A percentile compares a stretch with the other conserved stretches of the same genome.
These are phyloP conservation scores for Sinopyrophorus schimmeli DNA, from an alignment of 2,888 invertebrate genomes.

Conservation along the genomic window DNA sequence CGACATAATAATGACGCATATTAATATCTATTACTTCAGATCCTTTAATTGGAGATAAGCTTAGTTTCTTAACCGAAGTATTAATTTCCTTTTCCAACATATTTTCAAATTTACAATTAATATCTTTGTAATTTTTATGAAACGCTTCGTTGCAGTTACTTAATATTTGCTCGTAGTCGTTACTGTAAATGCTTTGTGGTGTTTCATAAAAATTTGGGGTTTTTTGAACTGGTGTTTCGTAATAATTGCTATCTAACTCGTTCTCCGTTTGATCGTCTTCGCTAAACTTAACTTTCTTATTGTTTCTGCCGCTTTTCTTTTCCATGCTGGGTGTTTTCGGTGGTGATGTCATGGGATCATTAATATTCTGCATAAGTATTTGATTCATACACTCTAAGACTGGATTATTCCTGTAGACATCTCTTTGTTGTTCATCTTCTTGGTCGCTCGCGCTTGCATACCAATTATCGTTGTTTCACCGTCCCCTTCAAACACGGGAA, in stretches of 20 bases:
- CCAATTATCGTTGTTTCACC: constrained; percentile 69
- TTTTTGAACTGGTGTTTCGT: constrained; percentile 55
- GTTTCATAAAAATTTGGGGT: constrained; percentile 64
- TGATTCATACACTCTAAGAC: constrained; percentile 86
- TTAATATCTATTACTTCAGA: constrained; percentile 58
- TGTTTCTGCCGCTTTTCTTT: constrained; percentile 44
- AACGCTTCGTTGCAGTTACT: constrained; percentile 55
- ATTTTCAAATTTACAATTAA: constrained; percentile 29
- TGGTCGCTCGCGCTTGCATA: constrained; percentile 79
- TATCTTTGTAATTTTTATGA: constrained; percentile 9
- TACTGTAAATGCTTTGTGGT: constrained; percentile 73
- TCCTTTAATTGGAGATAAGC: constrained; percentile 59
- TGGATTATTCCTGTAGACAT: constrained; percentile 78
- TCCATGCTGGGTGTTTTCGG: constrained; percentile 54
- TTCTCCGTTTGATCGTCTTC: constrained; percentile 46
- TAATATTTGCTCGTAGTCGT: constrained; percentile 73
- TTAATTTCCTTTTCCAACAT: constrained; percentile 41
- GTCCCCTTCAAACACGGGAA: constrained; percentile 54
- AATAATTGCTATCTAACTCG: constrained; percentile 47
- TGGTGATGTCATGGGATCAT: constrained; percentile 54
- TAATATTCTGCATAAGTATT: constrained; percentile 75
- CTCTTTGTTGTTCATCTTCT: constrained; percentile 71
- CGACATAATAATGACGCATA: constrained; percentile 64
- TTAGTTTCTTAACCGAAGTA: constrained; percentile 60
- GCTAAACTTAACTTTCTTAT: constrained; percentile 53